Percentiles rank a stretch among this genome's conserved stretches.
Evolutionary conservation across 2,797 vertebrate species (phyloP).

Genomic region (Phrynocephalus forsythii): DNA sequence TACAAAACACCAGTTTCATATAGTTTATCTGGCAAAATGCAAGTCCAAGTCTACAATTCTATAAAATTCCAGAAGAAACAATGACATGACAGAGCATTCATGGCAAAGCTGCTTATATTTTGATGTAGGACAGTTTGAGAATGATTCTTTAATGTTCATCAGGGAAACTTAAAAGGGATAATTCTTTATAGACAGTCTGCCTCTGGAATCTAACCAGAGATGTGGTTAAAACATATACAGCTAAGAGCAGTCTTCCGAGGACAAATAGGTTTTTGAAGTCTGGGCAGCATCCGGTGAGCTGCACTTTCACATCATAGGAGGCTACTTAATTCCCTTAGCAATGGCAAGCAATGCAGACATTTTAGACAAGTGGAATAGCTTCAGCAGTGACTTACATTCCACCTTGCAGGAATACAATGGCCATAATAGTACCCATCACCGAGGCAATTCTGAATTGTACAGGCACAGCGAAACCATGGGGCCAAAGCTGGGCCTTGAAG

Average conservation of each 20-base stretch:
- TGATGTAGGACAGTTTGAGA: constrained; percentile 46
- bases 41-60: background rate
- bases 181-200: constrained; percentile 21
- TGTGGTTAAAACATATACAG: constrained; percentile 19
- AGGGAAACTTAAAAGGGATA: constrained; percentile 38
- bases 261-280: constrained; percentile 43
- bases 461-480: constrained; percentile 69
- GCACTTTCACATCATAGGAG: constrained; percentile 53
- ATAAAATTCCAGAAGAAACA: constrained; percentile 14
- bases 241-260: constrained; percentile 34
- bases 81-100: constrained; percentile 5
- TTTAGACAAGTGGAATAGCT: constrained; percentile 60
- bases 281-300: constrained; percentile 49
- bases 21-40: constrained; percentile 33
- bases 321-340: constrained; percentile 60
- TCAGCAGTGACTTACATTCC: constrained; percentile 54
- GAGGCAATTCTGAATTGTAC: constrained; percentile 75
- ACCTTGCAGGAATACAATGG: constrained; percentile 71
- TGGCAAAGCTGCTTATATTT: constrained; percentile 36
- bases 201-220: constrained; percentile 41
- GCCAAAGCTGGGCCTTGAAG: constrained; percentile 72
- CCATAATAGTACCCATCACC: constrained; percentile 72
- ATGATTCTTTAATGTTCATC: constrained; percentile 51
- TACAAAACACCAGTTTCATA: constrained; percentile 14
- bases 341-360: constrained; percentile 51